phyloP scores from a whole-genome alignment of 1,140 invertebrate species.

The Euborellia annulipes region DNA sequence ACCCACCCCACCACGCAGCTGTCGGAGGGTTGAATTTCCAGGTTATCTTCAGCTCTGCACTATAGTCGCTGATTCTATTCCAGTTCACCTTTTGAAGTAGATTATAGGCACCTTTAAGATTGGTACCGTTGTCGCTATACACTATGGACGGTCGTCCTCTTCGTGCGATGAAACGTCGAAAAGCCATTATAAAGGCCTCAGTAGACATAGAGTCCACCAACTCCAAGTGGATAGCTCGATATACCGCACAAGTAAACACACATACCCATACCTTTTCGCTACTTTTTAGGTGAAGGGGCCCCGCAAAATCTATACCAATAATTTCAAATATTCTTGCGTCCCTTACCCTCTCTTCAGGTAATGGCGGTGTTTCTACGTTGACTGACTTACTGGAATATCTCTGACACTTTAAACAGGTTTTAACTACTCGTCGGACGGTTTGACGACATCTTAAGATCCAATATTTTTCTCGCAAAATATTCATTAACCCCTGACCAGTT shows the following conservation, averaged over 20 bases:
- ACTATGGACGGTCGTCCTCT: slow-evolving; percentile 20
- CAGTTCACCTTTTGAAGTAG: slow-evolving; percentile 11
- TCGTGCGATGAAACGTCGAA: slow-evolving; percentile 25
- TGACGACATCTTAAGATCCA: too few species aligned
- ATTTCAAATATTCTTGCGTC: slow-evolving; percentile 20
- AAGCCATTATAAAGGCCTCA: slow-evolving; percentile 22
- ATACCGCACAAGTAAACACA: slow-evolving; percentile 24
- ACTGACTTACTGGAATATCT: too few species aligned
- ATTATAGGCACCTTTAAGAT: slow-evolving; percentile 21
- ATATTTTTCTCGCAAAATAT: too few species aligned
- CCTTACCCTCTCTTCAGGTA: slow-evolving; percentile 18
- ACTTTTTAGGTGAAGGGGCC: slow-evolving; percentile 18
- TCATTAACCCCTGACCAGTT: too few species aligned
- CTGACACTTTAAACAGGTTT: too few species aligned
- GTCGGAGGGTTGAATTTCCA: slow-evolving; percentile 25
- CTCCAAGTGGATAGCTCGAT: slow-evolving; percentile 30
- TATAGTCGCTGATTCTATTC: too few species aligned
- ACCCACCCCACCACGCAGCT: slow-evolving; percentile 30
- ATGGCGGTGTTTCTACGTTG: too few species aligned
- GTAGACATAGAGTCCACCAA: slow-evolving; percentile 20
- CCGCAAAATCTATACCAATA: slow-evolving; percentile 22
- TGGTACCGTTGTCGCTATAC: slow-evolving; percentile 25
- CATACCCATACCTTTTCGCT: slow-evolving; percentile 20
- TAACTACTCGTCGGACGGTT: too few species aligned
- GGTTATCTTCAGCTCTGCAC: too few species aligned